Percentiles rank a stretch among this genome's conserved stretches.
Conservation (phyloP, 30 jellyfish, hydroid and myxozoan species). For the Phacellophora camtschatica region DNA sequence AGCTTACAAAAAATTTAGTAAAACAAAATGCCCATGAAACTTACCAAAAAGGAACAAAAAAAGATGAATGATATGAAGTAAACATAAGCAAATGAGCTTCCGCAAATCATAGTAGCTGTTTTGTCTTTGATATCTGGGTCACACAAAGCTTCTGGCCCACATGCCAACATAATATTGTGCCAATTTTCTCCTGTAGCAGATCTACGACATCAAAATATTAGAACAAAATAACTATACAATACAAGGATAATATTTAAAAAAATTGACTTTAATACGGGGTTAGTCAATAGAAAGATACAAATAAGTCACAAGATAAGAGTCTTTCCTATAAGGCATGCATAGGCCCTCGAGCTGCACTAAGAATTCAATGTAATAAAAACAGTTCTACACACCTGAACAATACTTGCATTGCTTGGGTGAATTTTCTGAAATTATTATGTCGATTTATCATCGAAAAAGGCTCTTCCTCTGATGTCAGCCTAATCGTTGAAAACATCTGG, state of each 20-base stretch:
- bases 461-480: conserved; percentile 67
- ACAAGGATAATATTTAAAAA: too few species aligned
- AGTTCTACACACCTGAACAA: conserved; percentile 75
- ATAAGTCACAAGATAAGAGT: too few species aligned
- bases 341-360: too few species aligned
- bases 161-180: conserved; percentile 95
- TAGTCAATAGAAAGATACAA: too few species aligned
- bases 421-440: conserved; percentile 86
- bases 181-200: conserved; percentile 98
- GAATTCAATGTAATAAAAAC: too few species aligned
- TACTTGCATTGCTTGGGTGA: conserved; percentile 91
- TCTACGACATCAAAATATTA: too few species aligned
- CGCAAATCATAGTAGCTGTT: conserved; percentile 72
- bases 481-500: conserved; percentile 85
- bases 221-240: too few species aligned
- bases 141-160: conserved; percentile 76
- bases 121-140: conserved; percentile 69
- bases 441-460: conserved; percentile 72
- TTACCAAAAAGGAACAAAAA: conserved; percentile 91
- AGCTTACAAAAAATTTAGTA: too few species aligned
- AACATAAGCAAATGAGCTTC: conserved; percentile 65
- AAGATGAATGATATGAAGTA: conserved; percentile 84
- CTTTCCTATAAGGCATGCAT: too few species aligned
- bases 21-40: too few species aligned
- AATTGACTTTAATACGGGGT: too few species aligned